Conservation (phyloP, 1,140 invertebrate genomes). For the Aplysia californica region DNA sequence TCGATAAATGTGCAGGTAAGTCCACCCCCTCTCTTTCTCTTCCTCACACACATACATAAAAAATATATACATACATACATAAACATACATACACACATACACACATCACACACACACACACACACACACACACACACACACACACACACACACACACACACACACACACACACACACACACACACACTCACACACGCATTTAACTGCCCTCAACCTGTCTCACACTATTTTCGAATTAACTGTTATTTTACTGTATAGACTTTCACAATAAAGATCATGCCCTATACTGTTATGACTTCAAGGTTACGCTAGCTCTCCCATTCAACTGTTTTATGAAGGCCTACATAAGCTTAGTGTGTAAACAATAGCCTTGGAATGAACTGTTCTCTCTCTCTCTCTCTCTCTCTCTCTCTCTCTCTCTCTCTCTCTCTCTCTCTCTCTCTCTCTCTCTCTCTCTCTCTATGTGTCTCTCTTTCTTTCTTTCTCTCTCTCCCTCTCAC, state of each 20-base stretch:
- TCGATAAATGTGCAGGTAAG: too few relatives aligned
- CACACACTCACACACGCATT: not conserved
- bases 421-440: constrained; percentile 26
- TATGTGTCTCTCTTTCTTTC: too few relatives aligned
- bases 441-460: too few relatives aligned
- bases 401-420: constrained; percentile 26
- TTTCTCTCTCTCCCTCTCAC: not conserved
- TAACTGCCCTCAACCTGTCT: too few relatives aligned
- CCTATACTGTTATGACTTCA: not conserved
- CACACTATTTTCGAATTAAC: too few relatives aligned
- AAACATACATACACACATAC: too few relatives aligned
- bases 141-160: not conserved
- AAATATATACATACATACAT: too few relatives aligned
- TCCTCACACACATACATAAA: too few relatives aligned
- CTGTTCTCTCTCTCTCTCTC: constrained; percentile 14
- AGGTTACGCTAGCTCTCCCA: not conserved
- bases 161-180: not conserved
- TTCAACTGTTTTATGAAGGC: not conserved
- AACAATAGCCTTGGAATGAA: too few relatives aligned
- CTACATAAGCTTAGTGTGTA: too few relatives aligned
- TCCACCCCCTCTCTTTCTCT: too few relatives aligned
- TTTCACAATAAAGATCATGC: not conserved
- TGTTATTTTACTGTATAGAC: not conserved
- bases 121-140: not conserved
- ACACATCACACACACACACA: too few relatives aligned